Evolutionary conservation across 2,797 vertebrate species (phyloP), one percentile per base, ranked within the genome.

Genomic region (Psittacula derbiana): DNA sequence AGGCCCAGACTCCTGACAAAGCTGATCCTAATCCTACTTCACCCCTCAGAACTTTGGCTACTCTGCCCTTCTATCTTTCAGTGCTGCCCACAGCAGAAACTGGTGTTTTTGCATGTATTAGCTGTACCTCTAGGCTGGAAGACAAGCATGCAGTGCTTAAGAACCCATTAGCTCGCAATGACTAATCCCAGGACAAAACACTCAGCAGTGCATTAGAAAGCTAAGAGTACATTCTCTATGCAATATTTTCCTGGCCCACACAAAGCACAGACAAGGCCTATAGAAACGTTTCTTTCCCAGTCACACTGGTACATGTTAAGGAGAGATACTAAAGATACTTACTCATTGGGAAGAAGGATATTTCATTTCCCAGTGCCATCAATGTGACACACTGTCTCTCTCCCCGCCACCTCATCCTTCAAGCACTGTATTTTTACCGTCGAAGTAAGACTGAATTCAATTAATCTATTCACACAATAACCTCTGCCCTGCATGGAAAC

Each of bases 221-320:
- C 53, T 53, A 28, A 36, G 67, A 66, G 80, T 30, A 44, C 28
- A 28, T 69, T 44, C 76, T n/a, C 20, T 2, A 4, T 46, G 71
- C 79, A 62, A 5, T 44, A 74, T 93, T 94, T 94, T 84, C 94
- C 90, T 81, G 76, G 75, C 73, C 49, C 88, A 43, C 67, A 13
- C 9, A 19, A 4, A 72, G 80, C 86, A 30, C 14, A 36, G 67
- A 17, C 52, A 33, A 24, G 57, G 20, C 64, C 75, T 33, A 44
- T 0, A 78, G 86, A 62, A 91, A 65, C 8, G 12, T 16, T 66
- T 69, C 30, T 61, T 50, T 31, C 70, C 47, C 46, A 36, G 61
- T 21, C 52, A 10, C n/a, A 27, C 53, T 33, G 52, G 60, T 7
- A 6, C 36, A 3, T 1, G 12, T 36, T 73, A 19, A 43, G 33